These are phyloP conservation scores for Thamnaconus septentrionalis DNA, from an alignment of 2,113 vertebrate genomes.

Conservation along the genomic window DNA sequence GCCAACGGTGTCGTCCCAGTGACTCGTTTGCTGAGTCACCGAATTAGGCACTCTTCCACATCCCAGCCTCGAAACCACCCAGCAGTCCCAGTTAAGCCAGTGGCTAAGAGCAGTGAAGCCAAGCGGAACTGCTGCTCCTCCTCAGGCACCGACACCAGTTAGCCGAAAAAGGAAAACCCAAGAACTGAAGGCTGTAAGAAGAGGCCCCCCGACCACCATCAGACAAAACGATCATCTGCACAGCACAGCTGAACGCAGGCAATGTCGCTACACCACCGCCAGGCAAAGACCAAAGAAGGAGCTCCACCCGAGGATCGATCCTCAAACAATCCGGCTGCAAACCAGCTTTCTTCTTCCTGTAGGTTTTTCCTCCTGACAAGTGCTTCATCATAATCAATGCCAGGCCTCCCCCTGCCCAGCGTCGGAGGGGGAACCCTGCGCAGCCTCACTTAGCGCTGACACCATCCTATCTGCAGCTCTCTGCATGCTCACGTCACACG, in stretches of 20 bases:
- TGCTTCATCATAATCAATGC: constrained; percentile 54
- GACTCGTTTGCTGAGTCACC: neutral
- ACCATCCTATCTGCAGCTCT: neutral
- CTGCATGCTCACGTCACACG: neutral
- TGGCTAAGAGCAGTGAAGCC: neutral
- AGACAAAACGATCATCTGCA: too few species aligned
- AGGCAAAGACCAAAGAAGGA: too few species aligned
- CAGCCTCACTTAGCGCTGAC: constrained; percentile 28
- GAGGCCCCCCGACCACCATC: too few species aligned
- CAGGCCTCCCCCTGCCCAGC: constrained; percentile 47
- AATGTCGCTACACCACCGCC: too few species aligned
- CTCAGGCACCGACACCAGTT: neutral
- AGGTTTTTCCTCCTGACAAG: constrained; percentile 15
- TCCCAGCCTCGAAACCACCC: neutral
- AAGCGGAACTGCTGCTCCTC: neutral
- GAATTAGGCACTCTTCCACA: neutral
- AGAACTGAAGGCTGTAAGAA: too few species aligned
- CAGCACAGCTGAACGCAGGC: too few species aligned
- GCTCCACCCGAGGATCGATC: neutral
- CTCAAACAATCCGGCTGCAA: constrained; percentile 1
- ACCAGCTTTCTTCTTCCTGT: neutral
- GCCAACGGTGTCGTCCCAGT: neutral
- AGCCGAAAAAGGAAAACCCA: neutral
- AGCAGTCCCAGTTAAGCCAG: constrained; percentile 20
- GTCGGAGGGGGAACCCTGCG: constrained; percentile 47